Conservation (phyloP, 2,113 vertebrate species). For the Edolisoma coerulescens region DNA sequence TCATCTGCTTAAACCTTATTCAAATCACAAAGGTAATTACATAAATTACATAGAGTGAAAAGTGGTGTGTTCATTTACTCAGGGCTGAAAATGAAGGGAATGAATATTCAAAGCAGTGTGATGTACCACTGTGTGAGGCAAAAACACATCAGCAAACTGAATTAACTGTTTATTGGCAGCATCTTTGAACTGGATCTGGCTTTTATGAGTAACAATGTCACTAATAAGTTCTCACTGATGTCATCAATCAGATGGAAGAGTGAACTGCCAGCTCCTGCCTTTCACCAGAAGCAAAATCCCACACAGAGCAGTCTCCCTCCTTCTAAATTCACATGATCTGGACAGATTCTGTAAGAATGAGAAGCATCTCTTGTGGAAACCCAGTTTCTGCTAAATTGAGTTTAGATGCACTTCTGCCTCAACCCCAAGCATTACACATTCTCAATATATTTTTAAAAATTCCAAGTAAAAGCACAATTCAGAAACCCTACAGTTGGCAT, state of each 20-base stretch:
- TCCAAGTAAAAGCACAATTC: not conserved
- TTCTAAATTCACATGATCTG: not conserved
- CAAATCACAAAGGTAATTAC: constrained; percentile 26
- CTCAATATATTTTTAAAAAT: not conserved
- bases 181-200: not conserved
- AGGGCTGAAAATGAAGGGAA: not conserved
- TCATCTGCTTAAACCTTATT: not conserved
- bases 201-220: not conserved
- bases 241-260: not conserved
- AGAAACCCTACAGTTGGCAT: not conserved
- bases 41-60: not conserved
- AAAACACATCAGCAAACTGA: not conserved
- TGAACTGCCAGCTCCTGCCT: not conserved
- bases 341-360: not conserved
- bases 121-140: not conserved
- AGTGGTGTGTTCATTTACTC: not conserved
- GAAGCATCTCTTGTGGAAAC: not conserved
- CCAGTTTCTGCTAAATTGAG: not conserved
- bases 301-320: not conserved
- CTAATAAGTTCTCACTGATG: not conserved
- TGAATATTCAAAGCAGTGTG: constrained; percentile 22
- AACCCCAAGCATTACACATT: not conserved
- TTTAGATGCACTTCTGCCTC: not conserved
- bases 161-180: not conserved
- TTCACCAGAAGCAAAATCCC: not conserved